Conservation (phyloP, 37 sponge, comb jelly and placozoan species). For the Hexactinellida sp. region DNA sequence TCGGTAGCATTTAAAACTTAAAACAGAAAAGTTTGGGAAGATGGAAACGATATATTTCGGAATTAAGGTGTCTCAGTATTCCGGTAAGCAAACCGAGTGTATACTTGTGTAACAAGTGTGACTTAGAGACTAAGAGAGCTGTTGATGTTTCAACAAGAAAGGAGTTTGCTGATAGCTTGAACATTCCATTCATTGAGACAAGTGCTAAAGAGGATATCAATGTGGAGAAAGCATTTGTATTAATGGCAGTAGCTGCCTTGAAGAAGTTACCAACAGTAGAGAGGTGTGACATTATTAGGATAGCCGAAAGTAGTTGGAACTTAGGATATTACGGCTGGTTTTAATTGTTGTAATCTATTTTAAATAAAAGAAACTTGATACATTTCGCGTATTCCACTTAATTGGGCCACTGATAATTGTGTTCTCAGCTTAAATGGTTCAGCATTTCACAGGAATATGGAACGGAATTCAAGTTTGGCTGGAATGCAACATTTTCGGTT, state of each 20-base stretch:
- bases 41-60: too few relatives aligned
- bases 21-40: neutral
- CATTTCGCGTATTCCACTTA: too few relatives aligned
- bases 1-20: neutral
- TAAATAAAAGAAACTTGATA: too few relatives aligned
- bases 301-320: neutral
- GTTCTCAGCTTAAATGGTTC: too few relatives aligned
- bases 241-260: neutral
- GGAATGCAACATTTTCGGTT: too few relatives aligned
- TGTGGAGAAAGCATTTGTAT: neutral
- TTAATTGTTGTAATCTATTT: too few relatives aligned
- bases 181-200: neutral
- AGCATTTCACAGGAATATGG: too few relatives aligned
- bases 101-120: neutral
- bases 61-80: too few relatives aligned
- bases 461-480: too few relatives aligned
- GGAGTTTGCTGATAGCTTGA: neutral
- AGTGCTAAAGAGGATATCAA: neutral
- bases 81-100: neutral
- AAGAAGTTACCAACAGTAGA: neutral
- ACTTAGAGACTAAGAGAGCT: neutral
- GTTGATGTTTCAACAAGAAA: neutral
- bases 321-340: too few relatives aligned
- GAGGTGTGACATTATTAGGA: neutral
- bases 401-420: too few relatives aligned